Conservation (phyloP, 1,140 invertebrate genomes). For the Charaxes varanes region DNA sequence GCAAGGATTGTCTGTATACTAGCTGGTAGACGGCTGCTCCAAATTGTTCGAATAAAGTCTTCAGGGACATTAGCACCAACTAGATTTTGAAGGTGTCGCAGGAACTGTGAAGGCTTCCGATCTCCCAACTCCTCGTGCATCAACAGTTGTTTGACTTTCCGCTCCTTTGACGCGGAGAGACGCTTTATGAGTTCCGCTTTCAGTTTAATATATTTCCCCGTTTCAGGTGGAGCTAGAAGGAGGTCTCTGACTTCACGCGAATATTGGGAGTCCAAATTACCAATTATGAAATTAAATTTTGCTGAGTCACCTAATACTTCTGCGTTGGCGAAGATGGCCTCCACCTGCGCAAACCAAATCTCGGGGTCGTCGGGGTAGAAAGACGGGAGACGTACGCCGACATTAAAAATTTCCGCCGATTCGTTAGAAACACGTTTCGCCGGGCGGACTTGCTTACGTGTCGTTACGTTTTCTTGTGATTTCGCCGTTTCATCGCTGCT, state of each 20-base stretch:
- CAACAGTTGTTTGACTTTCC: background rate
- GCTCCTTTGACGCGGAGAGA: background rate
- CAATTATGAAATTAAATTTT: conserved; percentile 9
- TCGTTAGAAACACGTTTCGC: too few relatives aligned
- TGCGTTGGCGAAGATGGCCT: conserved; percentile 8
- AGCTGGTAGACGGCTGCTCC: background rate
- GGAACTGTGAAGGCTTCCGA: conserved; percentile 3
- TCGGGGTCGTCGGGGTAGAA: conserved; percentile 13
- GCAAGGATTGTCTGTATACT: background rate
- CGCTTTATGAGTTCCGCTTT: background rate
- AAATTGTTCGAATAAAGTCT: conserved; percentile 1
- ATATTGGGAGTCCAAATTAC: conserved; percentile 1
- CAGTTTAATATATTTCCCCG: background rate
- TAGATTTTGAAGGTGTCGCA: conserved; percentile 4
- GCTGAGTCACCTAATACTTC: conserved; percentile 6
- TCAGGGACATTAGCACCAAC: conserved; percentile 1
- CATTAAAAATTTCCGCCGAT: too few relatives aligned
- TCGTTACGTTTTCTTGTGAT: too few relatives aligned
- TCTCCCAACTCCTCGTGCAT: conserved; percentile 4
- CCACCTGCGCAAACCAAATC: conserved; percentile 17
- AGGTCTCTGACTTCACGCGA: background rate
- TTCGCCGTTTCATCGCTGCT: too few relatives aligned
- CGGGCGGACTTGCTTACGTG: too few relatives aligned
- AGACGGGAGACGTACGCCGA: conserved; percentile 12
- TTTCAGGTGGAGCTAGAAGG: background rate